A percentile compares a stretch with the other conserved stretches of the same genome.
Evolutionary conservation across 2,888 invertebrate genomes (phyloP).

Genomic region (Lucinisca nassula): DNA sequence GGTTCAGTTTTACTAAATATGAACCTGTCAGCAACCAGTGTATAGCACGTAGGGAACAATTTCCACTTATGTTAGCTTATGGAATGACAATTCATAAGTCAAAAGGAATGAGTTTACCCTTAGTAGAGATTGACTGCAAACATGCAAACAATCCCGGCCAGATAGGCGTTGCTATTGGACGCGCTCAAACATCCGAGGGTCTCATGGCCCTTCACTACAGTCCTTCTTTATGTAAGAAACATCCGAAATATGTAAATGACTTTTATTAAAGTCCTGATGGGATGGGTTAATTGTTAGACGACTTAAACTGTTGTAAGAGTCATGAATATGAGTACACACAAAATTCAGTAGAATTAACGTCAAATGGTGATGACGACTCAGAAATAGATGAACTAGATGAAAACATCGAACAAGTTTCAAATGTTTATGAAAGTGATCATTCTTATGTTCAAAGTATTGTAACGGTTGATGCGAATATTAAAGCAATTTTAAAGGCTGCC

Average conservation of each 20-base stretch:
- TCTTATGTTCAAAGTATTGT: background rate
- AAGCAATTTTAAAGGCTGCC: background rate
- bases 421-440: background rate
- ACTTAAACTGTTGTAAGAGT: too few relatives aligned
- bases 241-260: background rate
- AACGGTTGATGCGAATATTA: background rate
- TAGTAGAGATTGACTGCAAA: constrained; percentile 33
- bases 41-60: too few relatives aligned
- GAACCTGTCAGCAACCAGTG: too few relatives aligned
- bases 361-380: background rate
- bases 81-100: background rate
- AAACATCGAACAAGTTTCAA: background rate
- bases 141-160: constrained; percentile 37
- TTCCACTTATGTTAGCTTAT: too few relatives aligned
- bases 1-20: too few relatives aligned
- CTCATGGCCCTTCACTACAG: constrained; percentile 34
- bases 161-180: constrained; percentile 35
- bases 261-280: background rate
- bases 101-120: constrained; percentile 48
- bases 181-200: constrained; percentile 2
- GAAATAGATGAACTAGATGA: background rate
- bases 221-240: background rate
- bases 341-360: background rate
- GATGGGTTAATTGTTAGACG: too few relatives aligned
- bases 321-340: background rate